Evolutionary conservation across 2,797 vertebrate genomes (phyloP), one percentile per base, ranked within the genome.

Genomic region (Denticeps clupeoides): DNA sequence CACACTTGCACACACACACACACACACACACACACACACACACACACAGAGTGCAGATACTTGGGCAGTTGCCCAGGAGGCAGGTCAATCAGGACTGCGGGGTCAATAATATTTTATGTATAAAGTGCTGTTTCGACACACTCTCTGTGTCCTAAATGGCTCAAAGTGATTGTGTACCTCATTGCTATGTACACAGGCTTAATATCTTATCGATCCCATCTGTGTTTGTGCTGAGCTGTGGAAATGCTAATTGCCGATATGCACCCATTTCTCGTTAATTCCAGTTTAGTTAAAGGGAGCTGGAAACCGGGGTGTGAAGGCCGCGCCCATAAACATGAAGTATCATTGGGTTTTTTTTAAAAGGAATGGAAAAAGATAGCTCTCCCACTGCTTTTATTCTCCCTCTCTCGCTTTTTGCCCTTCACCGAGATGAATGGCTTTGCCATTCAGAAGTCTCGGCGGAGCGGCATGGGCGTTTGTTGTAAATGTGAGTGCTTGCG

Each of bases 221-320:
- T 75, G 73, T 58, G 66, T 54, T 83, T 83, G 80, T 89, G 89
- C 88, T 92, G 89, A 92, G 87, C 83, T 73, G 49, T 69, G 81
- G 76, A 87, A 90, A 93, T 90, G 86, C 80, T 89, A 90, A 91
- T 89, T 80, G 85, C 71, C 75, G 83, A 77, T 74, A 73, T 63
- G 72, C 67, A 75, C 69, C 69, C 69, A 72, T 76, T 69, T 72
- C 66, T 68, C 64, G 82, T 86, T 85, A 82, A 87, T 79, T 74
- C 80, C 83, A 85, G 87, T 89, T 86, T 86, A 82, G 80, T 82
- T 69, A 79, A 9, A 26, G 25, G 9, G 9, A 26, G 25, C 9
- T 6, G 32, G 29, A 15, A 28, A 13, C 45, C 24, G 40, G 7
- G 53, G 21, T 29, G 59, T 50, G 55, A 51, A 81, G 76, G 55